Conservation (phyloP, 2,113 vertebrate species). For the Stomatorhinus ivindoensis region DNA sequence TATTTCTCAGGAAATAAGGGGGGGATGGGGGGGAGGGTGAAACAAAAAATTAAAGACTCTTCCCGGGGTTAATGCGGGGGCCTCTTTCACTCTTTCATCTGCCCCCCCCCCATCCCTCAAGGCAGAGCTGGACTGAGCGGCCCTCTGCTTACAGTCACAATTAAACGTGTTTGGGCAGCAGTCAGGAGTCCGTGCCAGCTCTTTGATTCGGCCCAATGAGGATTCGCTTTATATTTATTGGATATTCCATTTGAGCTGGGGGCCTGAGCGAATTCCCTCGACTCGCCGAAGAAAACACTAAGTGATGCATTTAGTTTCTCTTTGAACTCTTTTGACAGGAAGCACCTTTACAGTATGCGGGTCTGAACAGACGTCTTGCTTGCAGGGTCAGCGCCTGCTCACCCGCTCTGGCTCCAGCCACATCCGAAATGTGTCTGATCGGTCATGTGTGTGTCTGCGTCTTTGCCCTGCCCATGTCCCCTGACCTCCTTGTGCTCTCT, state of each 20-base stretch:
- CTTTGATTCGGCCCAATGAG: neutral
- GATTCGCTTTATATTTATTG: neutral
- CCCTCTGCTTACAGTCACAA: constrained; percentile 7
- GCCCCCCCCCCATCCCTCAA: too few relatives aligned
- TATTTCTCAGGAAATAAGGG: neutral
- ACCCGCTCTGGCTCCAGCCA: neutral
- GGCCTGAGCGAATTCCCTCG: neutral
- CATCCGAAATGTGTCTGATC: neutral
- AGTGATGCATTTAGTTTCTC: constrained; percentile 1
- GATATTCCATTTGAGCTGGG: neutral
- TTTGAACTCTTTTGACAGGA: constrained; percentile 1
- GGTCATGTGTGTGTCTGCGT: neutral
- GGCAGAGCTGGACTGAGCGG: neutral
- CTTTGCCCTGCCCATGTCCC: neutral
- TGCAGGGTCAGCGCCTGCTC: neutral
- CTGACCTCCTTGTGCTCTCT: neutral
- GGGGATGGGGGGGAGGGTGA: neutral
- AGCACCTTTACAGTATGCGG: neutral
- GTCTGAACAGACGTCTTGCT: neutral
- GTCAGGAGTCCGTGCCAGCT: neutral
- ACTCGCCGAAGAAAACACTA: neutral
- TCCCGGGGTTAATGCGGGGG: neutral
- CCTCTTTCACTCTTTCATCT: neutral
- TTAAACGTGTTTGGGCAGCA: neutral
- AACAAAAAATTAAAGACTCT: neutral